Evolutionary conservation across 2,888 invertebrate species (phyloP).

Genomic region (Tuta absoluta): DNA sequence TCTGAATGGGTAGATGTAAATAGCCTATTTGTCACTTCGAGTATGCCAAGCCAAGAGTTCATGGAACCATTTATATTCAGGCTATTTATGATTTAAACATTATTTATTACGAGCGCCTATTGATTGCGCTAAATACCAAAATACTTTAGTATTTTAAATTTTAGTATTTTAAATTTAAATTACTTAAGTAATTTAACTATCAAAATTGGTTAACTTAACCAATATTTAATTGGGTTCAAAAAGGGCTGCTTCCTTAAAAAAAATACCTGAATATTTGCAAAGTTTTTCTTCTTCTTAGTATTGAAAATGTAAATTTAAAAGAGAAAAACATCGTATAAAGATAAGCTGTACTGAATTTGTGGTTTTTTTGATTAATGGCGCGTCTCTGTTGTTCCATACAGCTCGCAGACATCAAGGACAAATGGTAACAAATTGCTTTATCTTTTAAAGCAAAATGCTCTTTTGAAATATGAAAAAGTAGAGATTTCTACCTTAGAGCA

Average conservation of each 20-base stretch:
- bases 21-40: constrained; percentile 58
- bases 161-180: too few relatives aligned
- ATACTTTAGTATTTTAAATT: too few relatives aligned
- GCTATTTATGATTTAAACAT: neutral
- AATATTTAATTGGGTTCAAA: too few relatives aligned
- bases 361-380: constrained; percentile 19
- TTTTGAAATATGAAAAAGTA: too few relatives aligned
- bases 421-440: constrained; percentile 17
- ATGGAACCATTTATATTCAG: constrained; percentile 23
- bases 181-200: too few relatives aligned
- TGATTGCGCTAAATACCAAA: too few relatives aligned
- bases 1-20: constrained; percentile 51
- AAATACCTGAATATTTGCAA: too few relatives aligned
- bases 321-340: neutral
- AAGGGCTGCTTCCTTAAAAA: too few relatives aligned
- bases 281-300: too few relatives aligned
- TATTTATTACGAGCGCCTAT: neutral
- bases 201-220: too few relatives aligned
- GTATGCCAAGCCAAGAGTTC: constrained; percentile 47
- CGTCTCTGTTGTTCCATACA: constrained; percentile 5
- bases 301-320: neutral
- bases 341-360: constrained; percentile 24
- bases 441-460: neutral
- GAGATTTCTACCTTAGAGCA: too few relatives aligned
- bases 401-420: constrained; percentile 4